Conservation (phyloP, 2,797 vertebrate genomes). For the Typhlichthys subterraneus region DNA sequence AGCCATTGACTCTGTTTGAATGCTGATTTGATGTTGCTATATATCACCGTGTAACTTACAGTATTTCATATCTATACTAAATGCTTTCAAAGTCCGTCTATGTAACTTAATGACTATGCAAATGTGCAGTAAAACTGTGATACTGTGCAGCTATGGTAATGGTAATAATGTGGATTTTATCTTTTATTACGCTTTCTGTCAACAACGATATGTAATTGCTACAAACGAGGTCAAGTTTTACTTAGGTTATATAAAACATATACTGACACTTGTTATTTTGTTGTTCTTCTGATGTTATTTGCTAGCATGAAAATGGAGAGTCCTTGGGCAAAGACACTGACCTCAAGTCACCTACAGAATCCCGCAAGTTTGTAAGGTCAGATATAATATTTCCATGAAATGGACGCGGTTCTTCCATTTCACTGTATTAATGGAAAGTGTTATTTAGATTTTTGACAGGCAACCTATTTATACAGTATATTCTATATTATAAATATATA, state of each 20-base stretch:
- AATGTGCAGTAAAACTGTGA: slow-evolving; percentile 44
- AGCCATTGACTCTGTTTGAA: too few species aligned
- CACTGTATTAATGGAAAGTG: not conserved
- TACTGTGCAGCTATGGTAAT: slow-evolving; percentile 30
- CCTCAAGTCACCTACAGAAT: slow-evolving; percentile 32
- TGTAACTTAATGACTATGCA: slow-evolving; percentile 42
- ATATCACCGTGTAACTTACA: not conserved
- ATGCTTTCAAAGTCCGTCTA: not conserved
- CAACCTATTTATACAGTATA: not conserved
- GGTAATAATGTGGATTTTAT: slow-evolving; percentile 47
- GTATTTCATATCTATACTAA: not conserved
- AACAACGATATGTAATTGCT: not conserved
- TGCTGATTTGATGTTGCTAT: not conserved
- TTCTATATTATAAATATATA: not conserved
- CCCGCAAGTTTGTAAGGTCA: slow-evolving; percentile 79
- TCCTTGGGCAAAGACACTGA: slow-evolving; percentile 35
- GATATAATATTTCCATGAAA: not conserved
- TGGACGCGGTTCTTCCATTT: not conserved
- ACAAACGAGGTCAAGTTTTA: too few species aligned
- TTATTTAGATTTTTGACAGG: not conserved
- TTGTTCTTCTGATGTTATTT: slow-evolving; percentile 39
- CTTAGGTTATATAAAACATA: slow-evolving; percentile 23
- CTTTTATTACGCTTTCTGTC: slow-evolving; percentile 39
- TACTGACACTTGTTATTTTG: not conserved
- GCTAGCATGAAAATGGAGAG: slow-evolving; percentile 56